Evolutionary conservation across 2,888 invertebrate genomes (phyloP).

Genomic region (Euproctis similis): DNA sequence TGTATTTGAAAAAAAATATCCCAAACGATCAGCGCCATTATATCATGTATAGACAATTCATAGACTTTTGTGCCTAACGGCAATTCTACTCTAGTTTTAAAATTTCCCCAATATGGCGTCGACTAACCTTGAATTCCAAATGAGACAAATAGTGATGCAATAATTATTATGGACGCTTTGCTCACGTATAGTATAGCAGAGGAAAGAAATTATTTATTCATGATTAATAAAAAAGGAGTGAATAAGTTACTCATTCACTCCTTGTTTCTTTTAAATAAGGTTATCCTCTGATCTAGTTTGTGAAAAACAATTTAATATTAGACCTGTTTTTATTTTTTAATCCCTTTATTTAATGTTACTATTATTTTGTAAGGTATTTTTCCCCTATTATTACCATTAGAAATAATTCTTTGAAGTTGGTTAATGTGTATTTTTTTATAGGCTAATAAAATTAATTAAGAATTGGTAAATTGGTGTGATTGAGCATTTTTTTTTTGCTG

Average conservation of each 20-base stretch:
- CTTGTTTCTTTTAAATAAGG: constrained; percentile 31
- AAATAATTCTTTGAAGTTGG: constrained; percentile 56
- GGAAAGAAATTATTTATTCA: constrained; percentile 28
- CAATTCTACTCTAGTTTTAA: constrained; percentile 29
- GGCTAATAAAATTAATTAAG: constrained; percentile 24
- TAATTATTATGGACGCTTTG: constrained; percentile 37
- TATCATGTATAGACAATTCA: constrained; percentile 23
- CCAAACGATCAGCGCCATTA: constrained; percentile 5
- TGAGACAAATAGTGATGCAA: constrained; percentile 49
- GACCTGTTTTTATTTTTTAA: constrained; percentile 46
- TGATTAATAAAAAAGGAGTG: constrained; percentile 29
- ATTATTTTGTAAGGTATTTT: constrained; percentile 64
- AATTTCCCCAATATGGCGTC: constrained; percentile 27
- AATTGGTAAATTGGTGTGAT: constrained; percentile 40
- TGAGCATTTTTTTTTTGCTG: constrained; percentile 25
- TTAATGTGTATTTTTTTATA: constrained; percentile 41
- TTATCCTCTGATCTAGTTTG: constrained; percentile 29
- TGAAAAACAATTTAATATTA: constrained; percentile 23
- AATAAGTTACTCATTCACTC: constrained; percentile 28
- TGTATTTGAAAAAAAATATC: neutral
- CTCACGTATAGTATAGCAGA: constrained; percentile 23
- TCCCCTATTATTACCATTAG: constrained; percentile 62
- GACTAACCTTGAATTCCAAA: constrained; percentile 47
- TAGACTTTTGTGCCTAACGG: constrained; percentile 34
- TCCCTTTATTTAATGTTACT: constrained; percentile 68